Evolutionary conservation across 2,888 invertebrate species (phyloP), one percentile per base, ranked within the genome.

Genomic region (Pandemis heparana): DNA sequence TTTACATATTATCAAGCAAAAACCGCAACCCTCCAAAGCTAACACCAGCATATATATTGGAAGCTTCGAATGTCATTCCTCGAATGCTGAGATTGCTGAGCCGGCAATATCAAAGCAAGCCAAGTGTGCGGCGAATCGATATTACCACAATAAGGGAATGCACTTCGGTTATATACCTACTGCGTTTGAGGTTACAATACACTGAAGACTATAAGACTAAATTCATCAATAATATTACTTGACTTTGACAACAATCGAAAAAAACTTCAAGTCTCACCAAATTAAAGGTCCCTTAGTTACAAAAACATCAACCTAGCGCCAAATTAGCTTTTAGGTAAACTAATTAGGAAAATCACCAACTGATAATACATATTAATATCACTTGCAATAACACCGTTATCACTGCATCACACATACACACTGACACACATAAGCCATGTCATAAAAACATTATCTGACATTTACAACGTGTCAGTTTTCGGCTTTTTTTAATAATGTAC

Each of bases 121-220:
- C 53, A 67, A 71, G 71, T 66, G 62, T 48, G 59, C 68, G 14
- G 61, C 38, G 48, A 68, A 68, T 69, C 68, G 59, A 73, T 68
- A 61, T 41, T 46, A 18, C 12, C 10, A 39, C 60, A n/a, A n/a
- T 14, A 23, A 53, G 38, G 32, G 62, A 53, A 63, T 39, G 70
- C 43, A 63, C 5, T 41, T 41, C 18, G 18, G 53, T 8, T 8
- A 53, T 18, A 10, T 10, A 32, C 23, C 23, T 32, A 9, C 8
- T 53, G 53, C n/a, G 16, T 9, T n/a, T n/a, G n/a, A 7, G 51
- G 6, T 51, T n/a, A 43, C 43, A 32, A 32, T 32, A n/a, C n/a
- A n/a, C n/a, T n/a, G n/a, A n/a, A n/a, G n/a, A n/a, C n/a, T n/a
- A n/a, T n/a, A n/a, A n/a, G n/a, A n/a, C n/a, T n/a, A n/a, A n/a